A percentile compares a stretch with the other conserved stretches of the same genome.
Conservation (phyloP, 2,797 vertebrate species). For the Pogoniulus pusillus region DNA sequence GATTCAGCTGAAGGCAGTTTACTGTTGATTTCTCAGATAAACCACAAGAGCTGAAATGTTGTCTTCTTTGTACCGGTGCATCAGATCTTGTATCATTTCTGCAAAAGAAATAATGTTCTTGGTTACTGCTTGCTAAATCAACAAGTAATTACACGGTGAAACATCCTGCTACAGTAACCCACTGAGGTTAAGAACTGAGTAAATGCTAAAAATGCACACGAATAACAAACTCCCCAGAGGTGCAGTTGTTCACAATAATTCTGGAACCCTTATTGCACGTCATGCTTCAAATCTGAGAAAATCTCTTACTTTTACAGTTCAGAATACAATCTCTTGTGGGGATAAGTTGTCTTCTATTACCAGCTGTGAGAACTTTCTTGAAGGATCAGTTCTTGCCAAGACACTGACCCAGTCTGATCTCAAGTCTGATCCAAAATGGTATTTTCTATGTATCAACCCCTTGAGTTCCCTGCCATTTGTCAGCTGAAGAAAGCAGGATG, state of each 20-base stretch:
- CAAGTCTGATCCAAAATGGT: neutral
- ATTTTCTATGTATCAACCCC: neutral
- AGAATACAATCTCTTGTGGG: neutral
- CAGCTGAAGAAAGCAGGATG: neutral
- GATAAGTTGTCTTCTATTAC: neutral
- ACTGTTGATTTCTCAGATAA: neutral
- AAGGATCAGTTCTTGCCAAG: neutral
- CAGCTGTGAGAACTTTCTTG: neutral
- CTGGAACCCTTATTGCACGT: neutral
- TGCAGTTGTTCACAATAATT: neutral
- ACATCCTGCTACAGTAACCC: neutral
- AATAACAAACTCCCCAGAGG: neutral
- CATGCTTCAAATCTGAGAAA: neutral
- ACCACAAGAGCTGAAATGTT: neutral
- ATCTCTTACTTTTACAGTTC: neutral
- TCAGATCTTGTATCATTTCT: neutral
- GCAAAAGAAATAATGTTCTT: neutral
- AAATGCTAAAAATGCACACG: constrained; percentile 6
- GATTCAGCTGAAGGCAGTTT: neutral
- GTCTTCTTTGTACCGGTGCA: neutral
- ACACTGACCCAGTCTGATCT: neutral
- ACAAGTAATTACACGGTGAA: constrained; percentile 13
- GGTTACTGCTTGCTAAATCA: constrained; percentile 29
- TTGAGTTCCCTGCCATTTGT: neutral
- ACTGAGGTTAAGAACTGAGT: neutral